Percentiles rank a stretch among this genome's conserved stretches.
Evolutionary conservation across 2,113 vertebrate genomes (phyloP).

Genomic region (Condylura cristata): DNA sequence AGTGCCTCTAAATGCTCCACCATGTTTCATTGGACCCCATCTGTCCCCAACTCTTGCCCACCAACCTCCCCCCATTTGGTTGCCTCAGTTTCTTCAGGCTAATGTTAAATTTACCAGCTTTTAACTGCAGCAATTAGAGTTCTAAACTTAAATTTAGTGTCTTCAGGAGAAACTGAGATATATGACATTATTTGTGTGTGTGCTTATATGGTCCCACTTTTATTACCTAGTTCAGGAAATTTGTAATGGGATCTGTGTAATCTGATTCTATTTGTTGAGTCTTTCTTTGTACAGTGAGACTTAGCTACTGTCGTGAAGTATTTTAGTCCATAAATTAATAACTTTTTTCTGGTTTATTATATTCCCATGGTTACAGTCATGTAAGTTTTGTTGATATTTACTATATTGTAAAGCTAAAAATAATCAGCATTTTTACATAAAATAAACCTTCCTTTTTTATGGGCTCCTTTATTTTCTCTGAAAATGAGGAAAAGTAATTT

Average conservation of each 20-base stretch:
- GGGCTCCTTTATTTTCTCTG: background rate
- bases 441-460: background rate
- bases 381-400: background rate
- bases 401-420: background rate
- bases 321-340: background rate
- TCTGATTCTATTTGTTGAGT: background rate
- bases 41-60: too few relatives aligned
- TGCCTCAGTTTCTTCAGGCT: too few relatives aligned
- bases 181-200: constrained; percentile 61
- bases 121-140: constrained; percentile 69
- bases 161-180: constrained; percentile 55
- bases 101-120: background rate
- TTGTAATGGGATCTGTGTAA: constrained; percentile 65
- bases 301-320: background rate
- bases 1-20: too few relatives aligned
- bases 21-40: too few relatives aligned
- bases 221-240: constrained; percentile 72
- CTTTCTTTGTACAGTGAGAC: background rate
- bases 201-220: constrained; percentile 46
- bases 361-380: background rate
- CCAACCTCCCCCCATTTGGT: too few relatives aligned
- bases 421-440: background rate
- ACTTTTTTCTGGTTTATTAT: background rate
- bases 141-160: constrained; percentile 60
- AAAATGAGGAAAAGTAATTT: background rate